A percentile compares a stretch with the other conserved stretches of the same genome.
Evolutionary conservation across 2,113 vertebrate species (phyloP).

Genomic region (Gallinago paraguaiae): DNA sequence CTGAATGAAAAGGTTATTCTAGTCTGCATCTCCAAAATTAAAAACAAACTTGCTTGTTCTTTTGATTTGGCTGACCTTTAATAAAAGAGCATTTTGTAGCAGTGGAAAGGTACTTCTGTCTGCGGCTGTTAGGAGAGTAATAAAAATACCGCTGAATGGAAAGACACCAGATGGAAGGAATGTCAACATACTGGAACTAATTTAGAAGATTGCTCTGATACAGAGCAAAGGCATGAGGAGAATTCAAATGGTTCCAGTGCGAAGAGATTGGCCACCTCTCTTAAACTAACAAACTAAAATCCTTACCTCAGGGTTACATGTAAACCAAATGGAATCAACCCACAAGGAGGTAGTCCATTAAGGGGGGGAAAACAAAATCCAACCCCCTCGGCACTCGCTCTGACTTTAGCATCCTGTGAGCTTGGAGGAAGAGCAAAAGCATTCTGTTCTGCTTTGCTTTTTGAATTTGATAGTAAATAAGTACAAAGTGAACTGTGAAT

Average conservation of each 20-base stretch:
- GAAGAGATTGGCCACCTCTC: conserved; percentile 44
- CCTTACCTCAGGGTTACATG: conserved; percentile 60
- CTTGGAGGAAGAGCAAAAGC: neutral
- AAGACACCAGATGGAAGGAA: conserved; percentile 71
- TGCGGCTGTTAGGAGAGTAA: conserved; percentile 67
- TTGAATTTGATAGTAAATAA: neutral
- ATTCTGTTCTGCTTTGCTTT: neutral
- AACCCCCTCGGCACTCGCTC: neutral
- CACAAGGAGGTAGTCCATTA: conserved; percentile 28
- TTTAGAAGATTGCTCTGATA: conserved; percentile 70
- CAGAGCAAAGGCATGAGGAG: conserved; percentile 68
- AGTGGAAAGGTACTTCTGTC: conserved; percentile 70
- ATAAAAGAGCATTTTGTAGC: conserved; percentile 65
- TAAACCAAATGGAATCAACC: conserved; percentile 64
- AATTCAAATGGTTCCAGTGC: conserved; percentile 62
- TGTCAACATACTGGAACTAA: conserved; percentile 73
- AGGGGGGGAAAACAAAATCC: neutral
- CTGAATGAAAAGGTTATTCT: conserved; percentile 64
- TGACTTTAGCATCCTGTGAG: conserved; percentile 4
- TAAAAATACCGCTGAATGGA: conserved; percentile 69
- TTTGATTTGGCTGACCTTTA: conserved; percentile 71
- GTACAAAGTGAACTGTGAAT: neutral
- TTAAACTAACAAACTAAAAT: conserved; percentile 71
- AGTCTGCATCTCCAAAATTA: conserved; percentile 61
- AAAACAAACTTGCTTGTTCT: conserved; percentile 42